phyloP scores from a whole-genome alignment of 2,797 vertebrate species.

The Denticeps clupeoides region DNA sequence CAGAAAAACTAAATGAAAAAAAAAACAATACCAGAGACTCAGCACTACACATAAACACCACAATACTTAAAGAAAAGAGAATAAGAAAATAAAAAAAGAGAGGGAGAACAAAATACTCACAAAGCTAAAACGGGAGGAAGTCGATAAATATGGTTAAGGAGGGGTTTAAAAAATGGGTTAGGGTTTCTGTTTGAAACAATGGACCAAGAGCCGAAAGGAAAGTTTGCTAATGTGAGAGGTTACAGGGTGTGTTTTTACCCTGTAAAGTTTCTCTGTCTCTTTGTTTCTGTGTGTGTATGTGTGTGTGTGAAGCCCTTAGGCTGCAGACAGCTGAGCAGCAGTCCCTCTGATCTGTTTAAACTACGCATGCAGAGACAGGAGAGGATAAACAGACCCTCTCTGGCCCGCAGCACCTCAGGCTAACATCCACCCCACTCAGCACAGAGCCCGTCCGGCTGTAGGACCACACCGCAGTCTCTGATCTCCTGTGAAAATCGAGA shows the following conservation, averaged over 20 bases:
- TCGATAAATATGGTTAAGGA: not conserved
- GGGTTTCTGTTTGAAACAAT: not conserved
- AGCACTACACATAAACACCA: conserved; percentile 8
- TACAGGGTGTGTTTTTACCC: conserved; percentile 4
- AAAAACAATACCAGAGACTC: conserved; percentile 8
- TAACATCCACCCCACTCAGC: conserved; percentile 3
- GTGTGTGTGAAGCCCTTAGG: not conserved
- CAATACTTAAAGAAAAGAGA: conserved; percentile 6
- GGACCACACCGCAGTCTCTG: too few relatives aligned
- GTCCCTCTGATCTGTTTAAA: conserved; percentile 8
- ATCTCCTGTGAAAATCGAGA: too few relatives aligned
- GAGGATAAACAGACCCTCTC: conserved; percentile 5
- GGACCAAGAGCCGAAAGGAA: conserved; percentile 3
- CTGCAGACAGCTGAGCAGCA: not conserved
- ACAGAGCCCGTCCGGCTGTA: too few relatives aligned
- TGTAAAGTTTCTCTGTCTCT: conserved; percentile 12
- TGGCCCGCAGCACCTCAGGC: conserved; percentile 1
- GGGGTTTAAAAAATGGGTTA: conserved; percentile 2
- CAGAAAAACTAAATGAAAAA: conserved; percentile 6
- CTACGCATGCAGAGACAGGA: conserved; percentile 1
- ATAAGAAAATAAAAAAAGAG: not conserved
- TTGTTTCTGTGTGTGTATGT: conserved; percentile 7
- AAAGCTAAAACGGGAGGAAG: too few relatives aligned
- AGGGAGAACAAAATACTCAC: not conserved
- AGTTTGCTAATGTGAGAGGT: conserved; percentile 7